Percentiles rank a stretch among this genome's conserved stretches.
Conservation (phyloP, 2,797 vertebrate species). For the Xiphorhynchus erythropygius region DNA sequence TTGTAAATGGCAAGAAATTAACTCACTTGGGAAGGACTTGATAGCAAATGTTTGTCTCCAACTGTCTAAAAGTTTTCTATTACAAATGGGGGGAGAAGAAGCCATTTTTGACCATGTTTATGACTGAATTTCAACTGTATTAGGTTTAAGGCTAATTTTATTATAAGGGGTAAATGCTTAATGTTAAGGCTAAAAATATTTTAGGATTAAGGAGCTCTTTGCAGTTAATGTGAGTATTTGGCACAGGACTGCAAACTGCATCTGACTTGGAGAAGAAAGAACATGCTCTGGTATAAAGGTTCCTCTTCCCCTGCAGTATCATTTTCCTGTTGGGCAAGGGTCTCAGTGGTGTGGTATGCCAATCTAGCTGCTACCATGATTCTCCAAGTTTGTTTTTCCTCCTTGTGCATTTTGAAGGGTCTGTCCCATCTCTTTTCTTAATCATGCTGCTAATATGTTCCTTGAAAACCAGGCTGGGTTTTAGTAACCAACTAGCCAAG, state of each 20-base stretch:
- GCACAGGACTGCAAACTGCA: neutral
- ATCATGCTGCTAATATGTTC: neutral
- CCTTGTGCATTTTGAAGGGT: neutral
- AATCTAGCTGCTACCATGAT: neutral
- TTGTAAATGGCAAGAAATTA: neutral
- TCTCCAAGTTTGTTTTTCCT: neutral
- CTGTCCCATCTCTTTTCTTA: neutral
- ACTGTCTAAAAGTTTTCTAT: neutral
- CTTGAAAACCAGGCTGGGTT: neutral
- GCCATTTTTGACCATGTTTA: neutral
- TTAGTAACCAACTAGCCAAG: neutral
- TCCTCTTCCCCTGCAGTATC: neutral
- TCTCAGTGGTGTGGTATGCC: neutral
- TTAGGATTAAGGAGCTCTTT: neutral
- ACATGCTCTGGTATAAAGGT: neutral
- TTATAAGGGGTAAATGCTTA: neutral
- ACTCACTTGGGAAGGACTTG: neutral
- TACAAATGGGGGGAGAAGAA: neutral
- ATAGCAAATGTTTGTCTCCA: neutral
- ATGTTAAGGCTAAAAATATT: neutral
- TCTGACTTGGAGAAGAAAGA: neutral
- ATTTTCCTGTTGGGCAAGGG: neutral
- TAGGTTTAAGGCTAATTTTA: conserved; percentile 6
- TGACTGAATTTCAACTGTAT: neutral
- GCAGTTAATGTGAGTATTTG: neutral